Evolutionary conservation across 37 sponge, comb jelly and placozoan species (phyloP), one percentile per base, ranked within the genome.

Genomic region (Oscarella lobularis): DNA sequence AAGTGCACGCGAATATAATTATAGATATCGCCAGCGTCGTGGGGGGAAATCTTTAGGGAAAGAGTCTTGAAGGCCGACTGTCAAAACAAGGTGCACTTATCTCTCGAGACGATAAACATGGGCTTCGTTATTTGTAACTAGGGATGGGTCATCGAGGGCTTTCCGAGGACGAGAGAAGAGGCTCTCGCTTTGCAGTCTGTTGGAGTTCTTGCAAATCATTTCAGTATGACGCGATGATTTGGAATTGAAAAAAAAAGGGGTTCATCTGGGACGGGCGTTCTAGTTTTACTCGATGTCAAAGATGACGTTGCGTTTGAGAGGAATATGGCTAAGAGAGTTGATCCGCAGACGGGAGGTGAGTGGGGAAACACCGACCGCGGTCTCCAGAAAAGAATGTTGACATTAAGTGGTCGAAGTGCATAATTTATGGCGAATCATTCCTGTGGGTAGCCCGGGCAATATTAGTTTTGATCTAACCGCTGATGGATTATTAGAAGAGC

Each of bases 311-410:
- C 92, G 41, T 33, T 85, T 5, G 97, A 89, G 73, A 37, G 97
- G 32, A 87, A 83, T 48, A 67, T 79, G 35, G 97, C 93, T 0
- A 96, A 96, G 73, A 80, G 97, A 31, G 74, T 96, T 2, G 97
- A 96, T 73, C 80, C 93, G 33, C 48, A 90, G 9, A 96, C 93
- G 67, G 93, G 90, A 85, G 97, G 95, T 89, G 72, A 27, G 83
- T 38, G 31, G 31, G 3, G 32, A 68, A 5, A 68, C 2, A n/a
- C n/a, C n/a, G n/a, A n/a, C n/a, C n/a, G n/a, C n/a, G n/a, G n/a
- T n/a, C n/a, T n/a, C n/a, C n/a, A n/a, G n/a, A n/a, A n/a, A n/a
- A n/a, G n/a, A n/a, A n/a, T n/a, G n/a, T n/a, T n/a, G n/a, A n/a
- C n/a, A n/a, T n/a, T n/a, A n/a, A n/a, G n/a, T n/a, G n/a, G n/a